Percentiles rank a stretch among this genome's conserved stretches.
These are phyloP conservation scores for Drosophila borborema DNA, from an alignment of 2,888 invertebrate genomes.

Conservation along the genomic window DNA sequence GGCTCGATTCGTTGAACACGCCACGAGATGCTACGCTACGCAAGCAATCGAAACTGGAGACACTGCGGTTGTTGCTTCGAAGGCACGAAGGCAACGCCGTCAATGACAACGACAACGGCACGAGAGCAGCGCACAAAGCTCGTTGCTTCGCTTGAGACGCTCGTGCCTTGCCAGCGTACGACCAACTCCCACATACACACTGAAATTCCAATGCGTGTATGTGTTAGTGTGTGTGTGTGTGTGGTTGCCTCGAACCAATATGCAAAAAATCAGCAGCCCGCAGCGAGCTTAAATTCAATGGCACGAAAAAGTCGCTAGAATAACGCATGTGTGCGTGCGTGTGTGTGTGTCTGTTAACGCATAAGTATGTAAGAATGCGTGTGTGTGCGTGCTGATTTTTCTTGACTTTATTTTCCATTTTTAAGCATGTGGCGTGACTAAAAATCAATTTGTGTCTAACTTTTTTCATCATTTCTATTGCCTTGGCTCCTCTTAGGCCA, in stretches of 20 bases:
- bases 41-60: constrained; percentile 30
- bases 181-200: constrained; percentile 72
- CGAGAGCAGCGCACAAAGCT: constrained; percentile 38
- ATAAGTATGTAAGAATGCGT: constrained; percentile 23
- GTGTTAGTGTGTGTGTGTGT: constrained; percentile 2
- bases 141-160: constrained; percentile 36
- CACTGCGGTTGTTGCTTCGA: constrained; percentile 74
- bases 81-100: constrained; percentile 49
- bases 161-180: constrained; percentile 39
- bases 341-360: constrained; percentile 20
- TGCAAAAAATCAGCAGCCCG: constrained; percentile 71
- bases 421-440: constrained; percentile 47
- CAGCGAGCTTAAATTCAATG: constrained; percentile 63
- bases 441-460: constrained; percentile 69
- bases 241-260: constrained; percentile 56
- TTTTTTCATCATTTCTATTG: constrained; percentile 34
- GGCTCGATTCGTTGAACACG: constrained; percentile 8
- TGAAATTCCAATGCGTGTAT: background rate
- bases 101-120: constrained; percentile 34
- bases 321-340: constrained; percentile 35
- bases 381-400: constrained; percentile 47
- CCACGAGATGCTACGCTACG: constrained; percentile 8
- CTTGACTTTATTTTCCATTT: constrained; percentile 54
- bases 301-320: constrained; percentile 67
- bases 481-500: constrained; percentile 23